A percentile compares a stretch with the other conserved stretches of the same genome.
Conservation (phyloP, 1,140 invertebrate species). For the Aphaenogaster floridana region DNA sequence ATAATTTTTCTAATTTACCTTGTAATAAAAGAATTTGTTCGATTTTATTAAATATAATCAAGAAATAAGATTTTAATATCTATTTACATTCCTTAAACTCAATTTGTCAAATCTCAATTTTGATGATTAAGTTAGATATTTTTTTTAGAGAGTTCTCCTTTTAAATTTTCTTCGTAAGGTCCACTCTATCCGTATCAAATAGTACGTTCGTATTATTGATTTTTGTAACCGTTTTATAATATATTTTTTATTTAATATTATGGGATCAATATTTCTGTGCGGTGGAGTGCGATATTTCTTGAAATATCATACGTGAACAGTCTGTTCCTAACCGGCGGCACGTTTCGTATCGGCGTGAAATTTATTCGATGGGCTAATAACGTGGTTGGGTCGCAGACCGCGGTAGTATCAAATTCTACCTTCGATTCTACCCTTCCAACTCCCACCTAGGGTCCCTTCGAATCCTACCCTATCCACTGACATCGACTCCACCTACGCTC, state of each 20-base stretch:
- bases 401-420: conserved; percentile 61
- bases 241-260: conserved; percentile 24
- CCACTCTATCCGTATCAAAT: not conserved
- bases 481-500: conserved; percentile 36
- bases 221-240: not conserved
- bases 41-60: not conserved
- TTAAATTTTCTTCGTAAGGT: not conserved
- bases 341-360: conserved; percentile 59
- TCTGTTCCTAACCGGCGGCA: conserved; percentile 41
- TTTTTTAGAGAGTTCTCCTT: not conserved
- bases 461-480: conserved; percentile 18
- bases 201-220: not conserved
- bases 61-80: not conserved
- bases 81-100: not conserved
- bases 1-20: not conserved
- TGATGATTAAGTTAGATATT: not conserved
- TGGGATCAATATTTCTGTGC: conserved; percentile 14
- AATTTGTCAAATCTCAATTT: not conserved
- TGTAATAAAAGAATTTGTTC: not conserved
- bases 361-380: conserved; percentile 70
- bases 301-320: conserved; percentile 40
- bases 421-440: conserved; percentile 64
- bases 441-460: not conserved
- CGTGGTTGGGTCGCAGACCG: conserved; percentile 45
- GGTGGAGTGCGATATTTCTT: conserved; percentile 17